Conservation (phyloP, 2,797 vertebrate genomes). For the Phataginus tetradactyla region DNA sequence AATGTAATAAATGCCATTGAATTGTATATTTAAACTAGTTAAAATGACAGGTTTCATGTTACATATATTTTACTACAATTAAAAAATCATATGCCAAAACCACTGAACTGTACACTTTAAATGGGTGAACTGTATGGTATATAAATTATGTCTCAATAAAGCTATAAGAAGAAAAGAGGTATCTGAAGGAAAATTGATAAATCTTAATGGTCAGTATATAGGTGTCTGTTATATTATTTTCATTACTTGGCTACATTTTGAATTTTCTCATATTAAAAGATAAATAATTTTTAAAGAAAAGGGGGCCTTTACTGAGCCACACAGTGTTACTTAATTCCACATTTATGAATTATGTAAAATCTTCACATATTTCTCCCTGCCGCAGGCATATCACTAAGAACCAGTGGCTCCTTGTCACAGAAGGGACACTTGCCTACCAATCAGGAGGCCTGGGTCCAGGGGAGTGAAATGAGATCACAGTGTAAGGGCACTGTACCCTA, state of each 20-base stretch:
- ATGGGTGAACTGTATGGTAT: not conserved
- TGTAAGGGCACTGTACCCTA: not conserved
- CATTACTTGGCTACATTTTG: not conserved
- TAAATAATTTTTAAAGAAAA: not conserved
- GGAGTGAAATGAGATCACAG: not conserved
- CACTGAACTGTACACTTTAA: not conserved
- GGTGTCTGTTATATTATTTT: not conserved
- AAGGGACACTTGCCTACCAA: no score
- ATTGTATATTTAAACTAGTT: not conserved
- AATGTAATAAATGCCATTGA: not conserved
- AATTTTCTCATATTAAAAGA: not conserved
- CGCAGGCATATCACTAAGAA: not conserved
- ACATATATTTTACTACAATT: not conserved
- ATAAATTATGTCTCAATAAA: not conserved
- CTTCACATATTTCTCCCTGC: not conserved
- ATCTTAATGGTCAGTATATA: not conserved
- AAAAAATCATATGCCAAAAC: not conserved
- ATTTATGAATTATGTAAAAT: not conserved
- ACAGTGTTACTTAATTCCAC: not conserved
- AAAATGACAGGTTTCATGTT: not conserved
- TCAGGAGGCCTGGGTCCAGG: not conserved
- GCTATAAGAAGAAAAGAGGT: not conserved
- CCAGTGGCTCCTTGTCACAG: not conserved
- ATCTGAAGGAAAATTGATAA: not conserved
- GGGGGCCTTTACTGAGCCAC: not conserved